Base-by-base conservation (phyloP, 2,113 vertebrate species). In the Athene noctua region DNA sequence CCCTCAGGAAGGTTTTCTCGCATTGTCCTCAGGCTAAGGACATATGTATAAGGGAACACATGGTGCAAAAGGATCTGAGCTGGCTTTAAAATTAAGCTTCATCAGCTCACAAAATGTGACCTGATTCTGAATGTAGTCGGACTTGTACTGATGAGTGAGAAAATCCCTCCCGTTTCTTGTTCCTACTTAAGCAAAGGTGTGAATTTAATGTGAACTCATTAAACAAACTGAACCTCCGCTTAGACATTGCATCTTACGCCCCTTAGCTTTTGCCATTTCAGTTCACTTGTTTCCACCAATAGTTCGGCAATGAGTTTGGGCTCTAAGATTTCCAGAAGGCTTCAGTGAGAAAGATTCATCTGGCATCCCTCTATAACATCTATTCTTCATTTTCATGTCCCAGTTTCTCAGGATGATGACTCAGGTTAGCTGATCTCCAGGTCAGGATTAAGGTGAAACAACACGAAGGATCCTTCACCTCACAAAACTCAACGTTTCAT, bases 351-450 rank as follows among this genome's bases (percentile, higher is more conserved):
- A 74, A 14, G 82, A 61, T 58, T 44, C 42, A 10, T 13, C 18
- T 22, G n/a, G 15, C 11, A 47, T 20, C 11, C 58, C 22, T 62
- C 23, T 4, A 4, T n/a, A 8, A 25, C 1, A 2, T 6, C 19
- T 34, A 11, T 51, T 68, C 46, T 36, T 62, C 17, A 16, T 18
- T 46, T 16, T 7, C 44, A 46, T 6, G 44, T 46, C 44, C 44
- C 44, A 18, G 17, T 18, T 46, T 46, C 44, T 46, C 44, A 44
- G 44, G 44, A 44, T 6, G 44, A 44, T 44, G 44, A 44, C 15
- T 44, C 44, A 46, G 44, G 44, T 46, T 46, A 7, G 16, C 16
- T 46, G 44, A 8, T 46, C 44, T 16, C 44, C 44, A 46, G 44
- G 44, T 46, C 44, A 46, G 44, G 44, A 46, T 46, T 46, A 46